These are phyloP conservation scores for Geodia barretti DNA, from an alignment of 37 sponge, comb jelly and placozoan genomes.

Conservation along the genomic window DNA sequence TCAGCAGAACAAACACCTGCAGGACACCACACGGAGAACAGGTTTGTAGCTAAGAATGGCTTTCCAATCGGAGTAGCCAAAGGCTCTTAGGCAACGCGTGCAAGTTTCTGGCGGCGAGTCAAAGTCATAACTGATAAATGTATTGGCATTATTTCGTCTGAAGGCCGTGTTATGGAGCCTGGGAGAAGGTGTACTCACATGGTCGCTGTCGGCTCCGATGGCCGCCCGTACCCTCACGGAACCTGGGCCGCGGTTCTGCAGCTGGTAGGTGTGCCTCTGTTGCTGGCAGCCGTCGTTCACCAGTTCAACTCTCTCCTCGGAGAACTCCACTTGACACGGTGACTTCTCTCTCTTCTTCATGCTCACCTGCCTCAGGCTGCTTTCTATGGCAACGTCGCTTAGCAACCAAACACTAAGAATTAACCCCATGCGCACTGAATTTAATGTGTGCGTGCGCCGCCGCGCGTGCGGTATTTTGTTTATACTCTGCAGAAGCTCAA, in stretches of 20 bases:
- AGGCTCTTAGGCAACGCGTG: neutral
- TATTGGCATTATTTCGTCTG: too few relatives aligned
- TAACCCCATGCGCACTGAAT: neutral
- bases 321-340: slow-evolving; percentile 18
- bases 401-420: neutral
- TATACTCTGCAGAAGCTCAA: neutral
- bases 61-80: too few relatives aligned
- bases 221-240: slow-evolving; percentile 38
- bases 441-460: neutral
- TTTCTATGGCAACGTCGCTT: neutral
- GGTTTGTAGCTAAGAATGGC: too few relatives aligned
- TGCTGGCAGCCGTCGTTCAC: slow-evolving; percentile 1
- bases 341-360: neutral
- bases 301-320: slow-evolving; percentile 10
- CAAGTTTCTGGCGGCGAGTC: neutral
- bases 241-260: slow-evolving; percentile 15
- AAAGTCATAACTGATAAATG: too few relatives aligned
- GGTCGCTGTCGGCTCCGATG: slow-evolving; percentile 10
- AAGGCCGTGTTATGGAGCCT: too few relatives aligned
- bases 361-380: neutral
- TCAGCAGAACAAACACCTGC: slow-evolving; percentile 42
- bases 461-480: too few relatives aligned
- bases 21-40: too few relatives aligned
- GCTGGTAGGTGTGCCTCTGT: slow-evolving; percentile 7
- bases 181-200: slow-evolving; percentile 23